These are phyloP conservation scores for Hylia prasina DNA, from an alignment of 2,113 vertebrate genomes.

Conservation along the genomic window DNA sequence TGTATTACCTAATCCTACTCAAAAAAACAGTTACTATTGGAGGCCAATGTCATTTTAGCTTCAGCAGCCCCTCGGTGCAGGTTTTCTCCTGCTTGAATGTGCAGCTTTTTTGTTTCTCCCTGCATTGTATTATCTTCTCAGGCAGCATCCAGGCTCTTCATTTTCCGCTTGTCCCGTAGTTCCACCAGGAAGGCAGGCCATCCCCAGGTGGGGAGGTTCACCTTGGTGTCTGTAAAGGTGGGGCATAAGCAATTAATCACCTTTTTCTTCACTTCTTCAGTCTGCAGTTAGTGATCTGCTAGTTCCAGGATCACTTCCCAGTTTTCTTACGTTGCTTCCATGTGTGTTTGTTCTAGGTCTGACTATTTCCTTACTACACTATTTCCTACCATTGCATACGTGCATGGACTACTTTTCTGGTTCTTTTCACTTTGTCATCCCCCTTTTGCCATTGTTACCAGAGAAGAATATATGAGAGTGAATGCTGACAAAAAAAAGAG, in stretches of 20 bases:
- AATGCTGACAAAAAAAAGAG: background rate
- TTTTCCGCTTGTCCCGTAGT: accelerated
- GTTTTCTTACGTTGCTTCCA: accelerated
- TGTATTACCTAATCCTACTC: background rate
- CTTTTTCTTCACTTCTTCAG: background rate
- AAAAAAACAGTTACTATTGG: background rate
- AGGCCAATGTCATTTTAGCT: background rate
- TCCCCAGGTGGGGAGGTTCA: background rate
- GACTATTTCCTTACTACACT: background rate
- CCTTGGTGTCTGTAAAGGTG: background rate
- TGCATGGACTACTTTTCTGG: background rate
- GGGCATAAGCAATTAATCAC: background rate
- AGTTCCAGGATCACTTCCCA: background rate
- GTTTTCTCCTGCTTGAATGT: background rate
- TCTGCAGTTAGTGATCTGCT: background rate
- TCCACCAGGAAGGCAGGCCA: background rate
- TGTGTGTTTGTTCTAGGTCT: background rate
- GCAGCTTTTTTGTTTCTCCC: background rate
- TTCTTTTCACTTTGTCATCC: background rate
- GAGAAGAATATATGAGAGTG: background rate
- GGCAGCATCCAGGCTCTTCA: background rate
- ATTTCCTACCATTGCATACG: background rate
- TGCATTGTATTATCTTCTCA: background rate
- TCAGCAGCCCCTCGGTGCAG: background rate
- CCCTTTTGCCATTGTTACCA: background rate